Evolutionary conservation across 2,113 vertebrate genomes (phyloP).

Genomic region (Xiphias gladius): DNA sequence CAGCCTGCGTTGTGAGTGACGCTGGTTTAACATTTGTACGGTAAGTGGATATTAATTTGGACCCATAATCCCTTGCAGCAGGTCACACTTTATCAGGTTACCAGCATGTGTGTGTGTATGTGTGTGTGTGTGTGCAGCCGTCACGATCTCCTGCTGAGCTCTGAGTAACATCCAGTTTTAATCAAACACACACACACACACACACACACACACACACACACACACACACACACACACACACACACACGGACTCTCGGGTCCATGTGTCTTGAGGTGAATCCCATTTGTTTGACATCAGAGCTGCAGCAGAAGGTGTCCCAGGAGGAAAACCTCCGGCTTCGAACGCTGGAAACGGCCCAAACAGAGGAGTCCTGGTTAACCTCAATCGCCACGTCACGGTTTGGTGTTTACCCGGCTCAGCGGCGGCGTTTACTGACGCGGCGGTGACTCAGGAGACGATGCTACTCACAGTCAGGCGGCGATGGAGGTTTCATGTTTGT

Average conservation of each 20-base stretch:
- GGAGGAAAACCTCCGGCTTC: not conserved
- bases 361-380: slow-evolving; percentile 41
- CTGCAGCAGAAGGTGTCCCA: not conserved
- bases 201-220: slow-evolving; percentile 16
- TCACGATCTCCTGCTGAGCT: slow-evolving; percentile 50
- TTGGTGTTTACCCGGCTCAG: not conserved
- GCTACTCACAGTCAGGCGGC: not conserved
- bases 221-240: slow-evolving; percentile 26
- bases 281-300: slow-evolving; percentile 21
- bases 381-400: not conserved
- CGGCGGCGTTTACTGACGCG: slow-evolving; percentile 34
- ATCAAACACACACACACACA: slow-evolving; percentile 44
- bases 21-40: slow-evolving; percentile 45
- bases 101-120: slow-evolving; percentile 10
- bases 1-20: not conserved
- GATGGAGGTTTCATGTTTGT: not conserved
- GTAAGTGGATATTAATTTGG: slow-evolving; percentile 68
- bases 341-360: not conserved
- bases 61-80: slow-evolving; percentile 67
- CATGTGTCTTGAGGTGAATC: slow-evolving; percentile 9
- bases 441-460: slow-evolving; percentile 24
- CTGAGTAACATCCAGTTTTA: slow-evolving; percentile 47
- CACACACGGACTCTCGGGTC: not conserved
- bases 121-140: slow-evolving; percentile 2
- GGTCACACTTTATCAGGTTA: slow-evolving; percentile 65